Evolutionary conservation across 2,797 vertebrate species (phyloP).

Genomic region (Esox masquinongy): DNA sequence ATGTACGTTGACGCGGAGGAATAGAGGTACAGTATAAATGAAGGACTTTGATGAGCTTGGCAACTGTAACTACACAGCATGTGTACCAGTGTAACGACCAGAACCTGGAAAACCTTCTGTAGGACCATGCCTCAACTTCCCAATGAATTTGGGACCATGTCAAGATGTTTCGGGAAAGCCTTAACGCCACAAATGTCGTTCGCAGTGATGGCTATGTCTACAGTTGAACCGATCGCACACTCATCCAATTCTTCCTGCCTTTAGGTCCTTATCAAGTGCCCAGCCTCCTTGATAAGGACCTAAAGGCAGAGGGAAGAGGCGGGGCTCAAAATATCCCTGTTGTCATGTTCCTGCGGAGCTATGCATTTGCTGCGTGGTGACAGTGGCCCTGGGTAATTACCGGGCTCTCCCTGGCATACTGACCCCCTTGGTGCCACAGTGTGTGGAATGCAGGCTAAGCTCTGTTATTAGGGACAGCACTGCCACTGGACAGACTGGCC

Average conservation of each 20-base stretch:
- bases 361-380: constrained; percentile 69
- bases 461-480: constrained; percentile 64
- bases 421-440: constrained; percentile 59
- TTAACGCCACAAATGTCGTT: no score
- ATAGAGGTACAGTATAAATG: no score
- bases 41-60: no score
- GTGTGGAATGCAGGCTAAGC: constrained; percentile 70
- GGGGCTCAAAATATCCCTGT: constrained; percentile 25
- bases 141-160: no score
- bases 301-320: constrained; percentile 21
- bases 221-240: neutral
- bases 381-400: constrained; percentile 65
- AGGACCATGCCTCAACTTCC: no score
- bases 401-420: constrained; percentile 63
- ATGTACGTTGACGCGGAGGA: no score
- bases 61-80: no score
- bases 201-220: neutral
- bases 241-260: neutral
- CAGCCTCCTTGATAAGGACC: constrained; percentile 24
- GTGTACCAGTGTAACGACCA: no score
- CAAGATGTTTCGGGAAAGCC: no score
- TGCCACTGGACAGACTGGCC: constrained; percentile 51
- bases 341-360: constrained; percentile 49
- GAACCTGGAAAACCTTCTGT: no score
- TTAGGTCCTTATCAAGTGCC: no score